These are phyloP conservation scores for Nomada ruficornis DNA, from an alignment of 2,888 invertebrate species.

Conservation along the genomic window DNA sequence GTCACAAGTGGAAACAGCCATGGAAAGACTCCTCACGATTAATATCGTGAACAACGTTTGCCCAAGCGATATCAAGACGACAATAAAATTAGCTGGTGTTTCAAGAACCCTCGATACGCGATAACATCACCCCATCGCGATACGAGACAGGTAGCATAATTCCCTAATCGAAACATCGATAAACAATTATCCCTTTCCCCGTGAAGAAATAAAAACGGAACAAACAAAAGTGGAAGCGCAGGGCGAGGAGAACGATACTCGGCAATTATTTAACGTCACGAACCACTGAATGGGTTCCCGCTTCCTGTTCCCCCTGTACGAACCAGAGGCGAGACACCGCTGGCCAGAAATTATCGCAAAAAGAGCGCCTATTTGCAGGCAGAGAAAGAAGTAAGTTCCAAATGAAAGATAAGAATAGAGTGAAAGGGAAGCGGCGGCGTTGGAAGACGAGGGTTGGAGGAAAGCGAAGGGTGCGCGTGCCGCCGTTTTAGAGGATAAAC, in stretches of 20 bases:
- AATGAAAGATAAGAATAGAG: slow-evolving; percentile 3
- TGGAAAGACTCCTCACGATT: slow-evolving; percentile 7
- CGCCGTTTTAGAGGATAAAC: slow-evolving; percentile 63
- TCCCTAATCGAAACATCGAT: slow-evolving; percentile 27
- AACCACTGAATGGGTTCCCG: slow-evolving; percentile 24
- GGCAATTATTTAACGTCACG: slow-evolving; percentile 36
- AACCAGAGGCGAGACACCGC: background rate
- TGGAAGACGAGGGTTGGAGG: too few species aligned
- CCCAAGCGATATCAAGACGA: background rate
- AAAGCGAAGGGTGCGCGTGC: slow-evolving; percentile 35
- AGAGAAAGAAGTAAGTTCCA: slow-evolving; percentile 20
- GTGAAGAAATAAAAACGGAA: background rate
- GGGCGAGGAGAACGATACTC: background rate
- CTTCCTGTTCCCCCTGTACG: background rate
- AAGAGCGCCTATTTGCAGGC: slow-evolving; percentile 36
- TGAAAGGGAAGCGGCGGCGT: background rate
- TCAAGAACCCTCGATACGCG: background rate
- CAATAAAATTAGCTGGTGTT: slow-evolving; percentile 22
- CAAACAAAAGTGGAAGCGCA: too few species aligned
- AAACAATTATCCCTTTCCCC: slow-evolving; percentile 7
- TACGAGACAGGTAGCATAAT: background rate
- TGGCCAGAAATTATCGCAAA: slow-evolving; percentile 34
- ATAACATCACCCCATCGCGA: background rate
- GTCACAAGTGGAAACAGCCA: background rate
- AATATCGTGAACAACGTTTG: background rate